A percentile compares a stretch with the other conserved stretches of the same genome.
These are phyloP conservation scores for Peromyscus aztecus DNA, from an alignment of 2,797 vertebrate species.

Conservation along the genomic window DNA sequence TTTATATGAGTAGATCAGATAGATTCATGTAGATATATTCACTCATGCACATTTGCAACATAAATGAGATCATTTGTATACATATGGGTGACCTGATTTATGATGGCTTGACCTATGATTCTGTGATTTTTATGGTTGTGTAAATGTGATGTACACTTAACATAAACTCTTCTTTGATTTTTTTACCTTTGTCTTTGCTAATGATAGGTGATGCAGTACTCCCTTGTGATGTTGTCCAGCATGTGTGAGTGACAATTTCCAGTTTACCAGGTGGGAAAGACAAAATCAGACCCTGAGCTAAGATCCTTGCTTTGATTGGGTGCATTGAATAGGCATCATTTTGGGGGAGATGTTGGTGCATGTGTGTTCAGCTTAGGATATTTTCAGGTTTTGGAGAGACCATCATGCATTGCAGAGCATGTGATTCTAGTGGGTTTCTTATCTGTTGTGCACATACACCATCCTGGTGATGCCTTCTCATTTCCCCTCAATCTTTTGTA, in stretches of 20 bases:
- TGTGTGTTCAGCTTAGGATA: background rate
- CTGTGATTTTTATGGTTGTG: background rate
- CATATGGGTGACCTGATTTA: background rate
- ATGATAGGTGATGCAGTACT: background rate
- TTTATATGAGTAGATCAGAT: background rate
- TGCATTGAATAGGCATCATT: background rate
- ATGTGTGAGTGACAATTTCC: background rate
- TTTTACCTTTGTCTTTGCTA: background rate
- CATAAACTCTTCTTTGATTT: background rate
- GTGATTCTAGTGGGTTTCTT: conserved; percentile 32
- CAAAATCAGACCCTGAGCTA: background rate
- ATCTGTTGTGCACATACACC: background rate
- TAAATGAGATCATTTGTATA: background rate
- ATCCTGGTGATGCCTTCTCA: background rate
- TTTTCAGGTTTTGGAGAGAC: background rate
- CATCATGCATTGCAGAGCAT: background rate
- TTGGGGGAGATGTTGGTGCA: background rate
- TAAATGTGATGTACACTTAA: background rate
- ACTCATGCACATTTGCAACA: conserved; percentile 23
- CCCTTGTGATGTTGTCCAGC: background rate
- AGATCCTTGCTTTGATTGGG: background rate
- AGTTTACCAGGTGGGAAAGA: background rate
- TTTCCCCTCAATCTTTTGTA: background rate
- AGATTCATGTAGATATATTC: background rate
- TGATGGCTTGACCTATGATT: background rate